Conservation (phyloP, 2,888 invertebrate genomes). For the Chalcosyrphus nemorum region DNA sequence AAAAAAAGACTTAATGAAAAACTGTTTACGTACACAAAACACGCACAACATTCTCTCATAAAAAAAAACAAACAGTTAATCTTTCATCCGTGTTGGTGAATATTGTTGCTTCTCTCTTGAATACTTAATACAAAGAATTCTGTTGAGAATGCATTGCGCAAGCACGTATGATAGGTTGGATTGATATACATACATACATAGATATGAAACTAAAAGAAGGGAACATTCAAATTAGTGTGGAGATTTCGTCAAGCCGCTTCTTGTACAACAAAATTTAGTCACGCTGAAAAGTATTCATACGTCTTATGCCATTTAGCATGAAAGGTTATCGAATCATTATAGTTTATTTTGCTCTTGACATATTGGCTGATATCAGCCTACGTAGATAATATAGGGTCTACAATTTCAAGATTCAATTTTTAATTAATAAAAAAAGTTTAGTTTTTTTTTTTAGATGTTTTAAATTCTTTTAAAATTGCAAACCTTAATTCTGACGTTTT, state of each 20-base stretch:
- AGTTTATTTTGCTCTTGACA: too few species aligned
- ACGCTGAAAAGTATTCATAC: background rate
- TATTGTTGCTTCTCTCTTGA: background rate
- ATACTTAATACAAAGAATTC: slow-evolving; percentile 26
- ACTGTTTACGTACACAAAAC: slow-evolving; percentile 29
- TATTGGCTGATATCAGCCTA: too few species aligned
- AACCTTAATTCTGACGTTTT: too few species aligned
- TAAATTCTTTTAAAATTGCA: too few species aligned
- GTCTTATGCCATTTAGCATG: background rate
- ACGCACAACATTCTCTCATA: background rate
- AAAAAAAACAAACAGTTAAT: background rate
- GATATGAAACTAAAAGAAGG: background rate
- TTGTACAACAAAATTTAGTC: background rate
- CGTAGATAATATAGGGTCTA: too few species aligned
- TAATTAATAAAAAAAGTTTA: too few species aligned
- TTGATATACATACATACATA: background rate
- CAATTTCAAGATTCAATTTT: too few species aligned
- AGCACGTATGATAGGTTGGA: slow-evolving; percentile 3
- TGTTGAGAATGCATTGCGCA: slow-evolving; percentile 25
- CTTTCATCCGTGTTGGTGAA: slow-evolving; percentile 1
- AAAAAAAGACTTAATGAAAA: slow-evolving; percentile 17
- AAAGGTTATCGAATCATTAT: too few species aligned
- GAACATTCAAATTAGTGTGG: background rate
- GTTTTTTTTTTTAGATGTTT: too few species aligned
- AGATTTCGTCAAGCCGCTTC: background rate